Evolutionary conservation across 2,888 invertebrate genomes (phyloP), one percentile per base, ranked within the genome.

Genomic region (Sarcophaga subvicina): DNA sequence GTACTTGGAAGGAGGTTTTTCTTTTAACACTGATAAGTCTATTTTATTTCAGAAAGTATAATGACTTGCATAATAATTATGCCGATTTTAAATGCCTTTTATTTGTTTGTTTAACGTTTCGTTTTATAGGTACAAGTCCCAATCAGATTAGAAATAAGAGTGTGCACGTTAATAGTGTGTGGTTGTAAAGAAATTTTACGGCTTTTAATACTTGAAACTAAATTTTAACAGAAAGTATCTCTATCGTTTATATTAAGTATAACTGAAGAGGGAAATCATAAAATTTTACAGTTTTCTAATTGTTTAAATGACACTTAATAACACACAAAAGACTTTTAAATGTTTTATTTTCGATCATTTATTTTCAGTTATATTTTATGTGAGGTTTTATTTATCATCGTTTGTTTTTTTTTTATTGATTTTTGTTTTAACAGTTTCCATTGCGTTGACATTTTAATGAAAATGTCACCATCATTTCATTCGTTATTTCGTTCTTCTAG

Each of bases 361-460:
- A 54, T 3, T 54, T 54, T 54, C 17, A 54, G 54, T 14, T 54
- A 14, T 54, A 3, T 17, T 54, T 54, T 54, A 37, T 37, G 37
- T 49, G 27, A 69, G 47, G 69, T 70, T 69, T 47, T 22, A 27
- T 69, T 47, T 22, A 27, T 17, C 37, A 37, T 3, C 67, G 20
- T 22, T 4, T 59, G 8, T 78, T 27, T 49, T 14, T 5, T 5
- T 70, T 54, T 25, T 70, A 37, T n/a, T 73, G 17, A 54, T 17
- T 27, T 75, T 37, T 49, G 45, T n/a, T 67, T 54, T 59, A 86
- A 67, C 77, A 47, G 71, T 81, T 87, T 76, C 17, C 59, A 76
- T 64, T 79, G 59, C 75, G 62, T 49, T 75, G 83, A 84, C 83
- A 77, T 72, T 82, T 82, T 76, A 84, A 76, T 87, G 71, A 79